Conservation (phyloP, 2,113 vertebrate species). For the Hyperopisus bebe region DNA sequence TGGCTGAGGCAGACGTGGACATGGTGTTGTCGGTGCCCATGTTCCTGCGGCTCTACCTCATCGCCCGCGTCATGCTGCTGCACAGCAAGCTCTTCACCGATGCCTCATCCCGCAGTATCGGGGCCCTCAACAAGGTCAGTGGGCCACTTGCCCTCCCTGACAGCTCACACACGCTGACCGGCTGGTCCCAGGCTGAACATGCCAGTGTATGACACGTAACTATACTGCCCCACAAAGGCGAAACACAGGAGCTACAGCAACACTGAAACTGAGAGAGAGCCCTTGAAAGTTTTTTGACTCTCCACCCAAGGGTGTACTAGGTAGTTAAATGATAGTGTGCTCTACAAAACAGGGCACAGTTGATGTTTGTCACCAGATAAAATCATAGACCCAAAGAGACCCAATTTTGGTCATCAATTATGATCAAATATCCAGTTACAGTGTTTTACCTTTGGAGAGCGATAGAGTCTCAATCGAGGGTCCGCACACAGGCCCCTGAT, state of each 20-base stretch:
- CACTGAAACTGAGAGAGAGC: not conserved
- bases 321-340: not conserved
- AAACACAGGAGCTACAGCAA: not conserved
- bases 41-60: conserved; percentile 97
- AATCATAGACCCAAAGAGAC: not conserved
- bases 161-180: not conserved
- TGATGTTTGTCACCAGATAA: not conserved
- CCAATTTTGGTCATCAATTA: not conserved
- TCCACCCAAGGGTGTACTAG: not conserved
- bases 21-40: conserved; percentile 97
- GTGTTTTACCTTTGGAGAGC: not conserved
- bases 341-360: not conserved
- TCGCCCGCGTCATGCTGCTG: conserved; percentile 92
- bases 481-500: not conserved
- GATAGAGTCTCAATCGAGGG: not conserved
- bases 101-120: conserved; percentile 70
- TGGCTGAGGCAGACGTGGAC: conserved; percentile 92
- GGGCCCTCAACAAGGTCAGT: conserved; percentile 68
- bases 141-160: not conserved
- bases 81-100: conserved; percentile 97
- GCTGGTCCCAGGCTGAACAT: not conserved
- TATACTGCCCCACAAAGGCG: not conserved
- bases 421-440: not conserved
- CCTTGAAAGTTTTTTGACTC: not conserved
- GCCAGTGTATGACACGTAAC: not conserved